Base-by-base conservation (phyloP, 2,888 invertebrate genomes). In the Andrena marginata region DNA sequence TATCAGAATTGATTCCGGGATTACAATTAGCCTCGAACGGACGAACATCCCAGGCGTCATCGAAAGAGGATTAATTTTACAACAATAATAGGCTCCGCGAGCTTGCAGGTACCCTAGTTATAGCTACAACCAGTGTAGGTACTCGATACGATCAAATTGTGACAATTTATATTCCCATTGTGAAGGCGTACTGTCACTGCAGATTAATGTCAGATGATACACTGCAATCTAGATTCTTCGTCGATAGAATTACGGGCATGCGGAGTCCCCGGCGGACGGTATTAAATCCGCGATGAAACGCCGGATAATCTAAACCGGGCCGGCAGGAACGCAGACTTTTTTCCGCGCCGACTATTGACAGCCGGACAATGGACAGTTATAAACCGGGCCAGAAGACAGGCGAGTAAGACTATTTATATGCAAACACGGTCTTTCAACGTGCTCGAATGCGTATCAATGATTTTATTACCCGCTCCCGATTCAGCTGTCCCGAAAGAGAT, bases 401-500 rank as follows among this genome's bases (percentile, higher is more conserved):
- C 10, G 62, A 64, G 69, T 49, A 80, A 80, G 42, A 63, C 82
- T 81, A 82, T 82, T 82, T 82, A 72, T 72, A 77, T 82, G 82
- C 82, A 82, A 82, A 82, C 82, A 62, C 64, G 69, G 35, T 60
- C 82, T 72, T 76, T 67, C 65, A 72, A 29, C 23, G 5, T 10
- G 29, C n/a, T 62, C 51, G 69, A 67, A 56, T 23, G 23, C 72
- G 77, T 77, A 77, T 77, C 72, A 69, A 77, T 73, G 82, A 83
- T 77, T 83, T 82, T 83, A 83, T 83, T 82, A 77, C 69, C 64
- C 42, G 56, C 20, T 35, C 68, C 48, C 82, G 73, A 83, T 83
- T 83, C 82, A 65, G n/a, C 76, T 72, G 77, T 72, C 71, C 77
- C 68, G 42, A 13, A 20, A 10, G 20, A 73, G 74, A 80, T 74